Evolutionary conservation across 2,113 vertebrate genomes (phyloP).

Genomic region (Thryonomys swinderianus): DNA sequence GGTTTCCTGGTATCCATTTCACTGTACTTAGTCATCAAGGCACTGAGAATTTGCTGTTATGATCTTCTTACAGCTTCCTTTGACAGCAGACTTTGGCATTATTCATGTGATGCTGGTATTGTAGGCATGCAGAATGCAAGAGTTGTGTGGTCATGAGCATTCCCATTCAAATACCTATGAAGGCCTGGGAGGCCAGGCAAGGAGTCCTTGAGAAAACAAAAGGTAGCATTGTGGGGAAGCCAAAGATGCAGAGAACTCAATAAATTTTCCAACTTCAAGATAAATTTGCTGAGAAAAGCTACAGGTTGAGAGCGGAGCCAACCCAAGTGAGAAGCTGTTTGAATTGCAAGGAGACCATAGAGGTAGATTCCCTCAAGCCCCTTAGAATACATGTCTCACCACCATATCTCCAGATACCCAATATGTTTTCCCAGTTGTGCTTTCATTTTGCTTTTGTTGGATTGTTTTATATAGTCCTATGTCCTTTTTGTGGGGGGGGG

Average conservation of each 20-base stretch:
- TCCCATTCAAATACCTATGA: neutral
- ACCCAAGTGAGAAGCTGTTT: neutral
- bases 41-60: neutral
- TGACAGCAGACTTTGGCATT: neutral
- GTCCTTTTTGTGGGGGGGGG: neutral
- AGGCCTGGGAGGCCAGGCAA: neutral
- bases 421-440: neutral
- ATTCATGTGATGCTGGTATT: neutral
- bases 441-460: neutral
- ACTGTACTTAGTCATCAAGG: neutral
- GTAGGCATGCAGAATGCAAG: neutral
- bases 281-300: neutral
- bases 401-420: neutral
- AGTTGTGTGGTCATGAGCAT: neutral
- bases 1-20: neutral
- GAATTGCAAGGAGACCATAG: neutral
- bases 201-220: neutral
- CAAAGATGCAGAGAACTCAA: neutral
- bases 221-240: neutral
- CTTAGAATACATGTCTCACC: neutral
- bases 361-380: neutral
- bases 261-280: neutral
- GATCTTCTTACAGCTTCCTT: neutral
- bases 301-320: neutral
- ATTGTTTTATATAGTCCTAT: neutral